Evolutionary conservation across 2,888 invertebrate species (phyloP), one percentile per base, ranked within the genome.

Genomic region (Glyphotaelius pellucidus): DNA sequence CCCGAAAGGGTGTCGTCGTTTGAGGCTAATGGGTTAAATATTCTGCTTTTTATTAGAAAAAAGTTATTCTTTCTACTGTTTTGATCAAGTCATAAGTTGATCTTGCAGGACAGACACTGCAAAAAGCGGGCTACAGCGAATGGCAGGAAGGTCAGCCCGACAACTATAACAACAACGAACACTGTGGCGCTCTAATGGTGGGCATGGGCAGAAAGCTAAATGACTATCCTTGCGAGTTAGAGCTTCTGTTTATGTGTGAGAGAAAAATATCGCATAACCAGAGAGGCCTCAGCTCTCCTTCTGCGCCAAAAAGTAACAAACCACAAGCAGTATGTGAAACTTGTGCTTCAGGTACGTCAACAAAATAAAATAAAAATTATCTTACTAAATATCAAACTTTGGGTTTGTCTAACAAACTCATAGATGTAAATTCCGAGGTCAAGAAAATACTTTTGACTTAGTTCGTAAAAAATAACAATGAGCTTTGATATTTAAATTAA

Each of bases 141-240:
- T 93, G 93, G 93, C 52, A n/a, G 7, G 3, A 30, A 19, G 91
- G 90, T 12, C 92, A 92, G 85, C 92, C 92, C 11, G 91, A 93
- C 80, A 92, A 91, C 80, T 4, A 0, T 31, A 30, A 80, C n/a
- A 35, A 79, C n/a, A 91, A 38, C n/a, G 92, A 93, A 32, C 89
- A 91, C 47, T 93, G 93, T 85, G 93, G 92, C 19, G 86, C 89
- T 47, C 89, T 93, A 89, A 0, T 5, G 19, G 35, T 83, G 7
- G 12, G 15, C 25, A n/a, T 14, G 7, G 35, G 83, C 7, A 67
- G 25, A 67, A 83, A 83, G 35, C 15, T 83, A 25, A 35, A 32
- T 25, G 83, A 83, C 35, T 32, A 25, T 15, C 11, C 31, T 5
- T 83, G 83, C 83, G 25, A 15, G 7, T n/a, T 11, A 32, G 25